These are phyloP conservation scores for Palaemon carinicauda DNA, from an alignment of 1,140 invertebrate genomes.

Conservation along the genomic window DNA sequence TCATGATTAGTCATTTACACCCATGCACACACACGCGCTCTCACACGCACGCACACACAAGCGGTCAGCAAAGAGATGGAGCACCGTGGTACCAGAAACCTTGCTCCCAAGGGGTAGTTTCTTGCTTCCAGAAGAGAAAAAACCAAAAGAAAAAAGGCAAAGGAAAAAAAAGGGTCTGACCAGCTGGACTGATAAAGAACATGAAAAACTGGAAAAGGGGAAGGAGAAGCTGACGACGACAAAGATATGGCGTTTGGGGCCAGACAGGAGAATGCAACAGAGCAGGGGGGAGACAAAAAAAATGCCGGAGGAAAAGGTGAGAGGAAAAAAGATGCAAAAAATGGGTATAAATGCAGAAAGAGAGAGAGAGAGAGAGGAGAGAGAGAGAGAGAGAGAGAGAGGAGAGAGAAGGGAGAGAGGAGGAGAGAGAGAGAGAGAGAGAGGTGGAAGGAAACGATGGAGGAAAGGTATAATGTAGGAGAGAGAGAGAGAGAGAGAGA, in stretches of 20 bases:
- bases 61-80: neutral
- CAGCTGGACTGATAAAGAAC: neutral
- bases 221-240: too few species aligned
- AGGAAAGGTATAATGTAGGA: neutral
- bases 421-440: slow-evolving; percentile 34
- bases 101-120: too few species aligned
- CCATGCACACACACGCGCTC: neutral
- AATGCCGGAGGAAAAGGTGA: neutral
- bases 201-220: neutral
- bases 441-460: slow-evolving; percentile 8
- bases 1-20: neutral
- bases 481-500: neutral
- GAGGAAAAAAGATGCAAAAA: neutral
- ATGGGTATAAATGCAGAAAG: neutral
- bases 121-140: too few species aligned
- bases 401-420: neutral
- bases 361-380: neutral
- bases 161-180: neutral
- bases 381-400: slow-evolving; percentile 25
- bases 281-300: neutral
- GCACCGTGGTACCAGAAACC: too few species aligned
- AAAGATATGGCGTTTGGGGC: neutral
- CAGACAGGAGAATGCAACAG: neutral
- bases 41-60: neutral
- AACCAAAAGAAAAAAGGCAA: neutral